Evolutionary conservation across 2,888 invertebrate species (phyloP).

Genomic region (Lymantria dispar): DNA sequence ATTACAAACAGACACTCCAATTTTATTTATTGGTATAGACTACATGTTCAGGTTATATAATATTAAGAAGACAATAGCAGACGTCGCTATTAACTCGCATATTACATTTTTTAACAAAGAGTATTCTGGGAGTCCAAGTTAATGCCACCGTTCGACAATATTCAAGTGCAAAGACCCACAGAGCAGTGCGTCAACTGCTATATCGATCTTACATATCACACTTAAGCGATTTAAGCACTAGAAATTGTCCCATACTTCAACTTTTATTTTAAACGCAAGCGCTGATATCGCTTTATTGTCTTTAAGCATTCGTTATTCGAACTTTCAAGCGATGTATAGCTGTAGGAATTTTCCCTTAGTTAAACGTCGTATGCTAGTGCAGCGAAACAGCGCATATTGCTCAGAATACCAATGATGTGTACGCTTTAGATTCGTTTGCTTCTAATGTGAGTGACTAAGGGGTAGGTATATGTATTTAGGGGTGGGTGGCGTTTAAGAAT

Average conservation of each 20-base stretch:
- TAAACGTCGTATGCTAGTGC: constrained; percentile 2
- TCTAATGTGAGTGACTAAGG: constrained; percentile 10
- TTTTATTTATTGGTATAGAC: too few species aligned
- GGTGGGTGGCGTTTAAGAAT: constrained; percentile 8
- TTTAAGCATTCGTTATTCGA: constrained; percentile 4
- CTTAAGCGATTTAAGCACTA: constrained; percentile 31
- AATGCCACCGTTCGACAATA: constrained; percentile 52
- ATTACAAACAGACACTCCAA: too few species aligned
- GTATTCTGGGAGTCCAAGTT: constrained; percentile 29
- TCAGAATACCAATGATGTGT: constrained; percentile 1
- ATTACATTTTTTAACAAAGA: constrained; percentile 11
- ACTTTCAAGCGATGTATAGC: constrained; percentile 7
- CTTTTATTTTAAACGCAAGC: constrained; percentile 29
- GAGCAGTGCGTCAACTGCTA: constrained; percentile 62
- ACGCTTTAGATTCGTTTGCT: constrained; percentile 1
- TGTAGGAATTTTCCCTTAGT: constrained; percentile 4
- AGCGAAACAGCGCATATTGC: constrained; percentile 8
- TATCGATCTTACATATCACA: constrained; percentile 54
- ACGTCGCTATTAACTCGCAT: not conserved
- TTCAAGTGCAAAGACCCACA: constrained; percentile 64
- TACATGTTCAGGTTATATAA: not conserved
- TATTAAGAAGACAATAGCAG: not conserved
- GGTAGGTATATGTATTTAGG: constrained; percentile 1
- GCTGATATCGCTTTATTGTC: constrained; percentile 13
- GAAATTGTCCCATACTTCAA: constrained; percentile 16